These are phyloP conservation scores for Gymnogyps californianus DNA, from an alignment of 2,113 vertebrate species.

Conservation along the genomic window DNA sequence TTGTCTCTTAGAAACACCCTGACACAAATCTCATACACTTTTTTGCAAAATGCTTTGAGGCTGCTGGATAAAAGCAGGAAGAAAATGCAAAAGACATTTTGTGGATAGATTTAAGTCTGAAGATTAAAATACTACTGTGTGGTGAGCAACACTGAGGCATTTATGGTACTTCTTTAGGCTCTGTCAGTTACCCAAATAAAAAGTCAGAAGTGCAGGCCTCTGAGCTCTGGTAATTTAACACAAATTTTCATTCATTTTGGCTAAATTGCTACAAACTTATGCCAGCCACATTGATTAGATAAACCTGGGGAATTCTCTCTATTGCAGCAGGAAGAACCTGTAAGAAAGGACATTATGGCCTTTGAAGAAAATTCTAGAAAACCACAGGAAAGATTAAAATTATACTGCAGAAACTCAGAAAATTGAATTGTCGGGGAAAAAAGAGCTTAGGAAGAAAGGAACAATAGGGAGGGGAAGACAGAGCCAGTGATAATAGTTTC, in stretches of 20 bases:
- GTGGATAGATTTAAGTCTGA: background rate
- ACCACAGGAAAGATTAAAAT: background rate
- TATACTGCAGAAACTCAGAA: background rate
- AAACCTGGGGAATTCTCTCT: background rate
- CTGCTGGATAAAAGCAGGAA: background rate
- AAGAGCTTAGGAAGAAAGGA: background rate
- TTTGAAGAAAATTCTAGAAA: constrained; percentile 4
- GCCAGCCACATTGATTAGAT: background rate
- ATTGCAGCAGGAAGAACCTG: background rate
- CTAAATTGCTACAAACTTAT: background rate
- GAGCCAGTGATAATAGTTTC: background rate
- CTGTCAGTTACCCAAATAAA: background rate
- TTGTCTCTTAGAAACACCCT: background rate
- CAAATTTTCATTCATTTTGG: background rate
- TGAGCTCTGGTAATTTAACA: background rate
- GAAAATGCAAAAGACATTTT: background rate
- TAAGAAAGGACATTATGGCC: background rate
- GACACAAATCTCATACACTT: background rate
- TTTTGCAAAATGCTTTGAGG: background rate
- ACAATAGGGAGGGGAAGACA: background rate
- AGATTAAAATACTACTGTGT: background rate
- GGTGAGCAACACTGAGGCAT: background rate
- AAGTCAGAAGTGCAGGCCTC: background rate
- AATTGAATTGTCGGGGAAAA: background rate
- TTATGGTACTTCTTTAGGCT: background rate